Percentiles rank a stretch among this genome's conserved stretches.
These are phyloP conservation scores for Tuberolachnus salignus DNA, from an alignment of 2,888 invertebrate species.

Conservation along the genomic window DNA sequence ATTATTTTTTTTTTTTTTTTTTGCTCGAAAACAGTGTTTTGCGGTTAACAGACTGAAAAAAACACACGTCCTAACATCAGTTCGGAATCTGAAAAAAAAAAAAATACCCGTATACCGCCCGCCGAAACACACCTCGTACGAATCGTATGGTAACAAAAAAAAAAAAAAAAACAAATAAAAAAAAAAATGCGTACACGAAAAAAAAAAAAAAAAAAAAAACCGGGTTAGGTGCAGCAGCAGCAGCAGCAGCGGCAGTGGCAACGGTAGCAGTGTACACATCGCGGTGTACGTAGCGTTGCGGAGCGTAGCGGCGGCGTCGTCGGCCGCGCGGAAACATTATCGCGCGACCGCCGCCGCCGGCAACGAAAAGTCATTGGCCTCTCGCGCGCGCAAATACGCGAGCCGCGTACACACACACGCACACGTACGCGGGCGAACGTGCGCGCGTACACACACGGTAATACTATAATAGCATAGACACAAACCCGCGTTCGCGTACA, in stretches of 20 bases:
- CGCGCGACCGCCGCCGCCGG: slow-evolving; percentile 22
- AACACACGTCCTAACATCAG: too few relatives aligned
- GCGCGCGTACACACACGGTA: not conserved
- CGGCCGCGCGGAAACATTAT: slow-evolving; percentile 49
- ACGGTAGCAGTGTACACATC: too few relatives aligned
- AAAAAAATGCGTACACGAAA: too few relatives aligned
- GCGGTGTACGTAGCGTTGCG: not conserved
- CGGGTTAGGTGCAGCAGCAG: slow-evolving; percentile 5
- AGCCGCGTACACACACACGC: not conserved
- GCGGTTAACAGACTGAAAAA: too few relatives aligned
- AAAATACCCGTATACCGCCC: slow-evolving; percentile 3
- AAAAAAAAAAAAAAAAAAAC: too few relatives aligned
- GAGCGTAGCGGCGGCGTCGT: slow-evolving; percentile 19
- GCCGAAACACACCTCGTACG: not conserved
- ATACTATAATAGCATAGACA: too few relatives aligned
- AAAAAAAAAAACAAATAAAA: too few relatives aligned
- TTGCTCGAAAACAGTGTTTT: too few relatives aligned
- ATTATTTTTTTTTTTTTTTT: too few relatives aligned
- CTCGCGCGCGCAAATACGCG: slow-evolving; percentile 31
- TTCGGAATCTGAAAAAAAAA: not conserved
- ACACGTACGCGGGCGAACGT: not conserved
- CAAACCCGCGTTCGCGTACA: not conserved
- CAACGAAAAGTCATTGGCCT: slow-evolving; percentile 49
- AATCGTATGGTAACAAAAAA: too few relatives aligned
- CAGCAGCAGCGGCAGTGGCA: not conserved